Percentiles rank a stretch among this genome's conserved stretches.
Evolutionary conservation across 2,113 vertebrate genomes (phyloP).

Genomic region (Microcebus griseorufus): DNA sequence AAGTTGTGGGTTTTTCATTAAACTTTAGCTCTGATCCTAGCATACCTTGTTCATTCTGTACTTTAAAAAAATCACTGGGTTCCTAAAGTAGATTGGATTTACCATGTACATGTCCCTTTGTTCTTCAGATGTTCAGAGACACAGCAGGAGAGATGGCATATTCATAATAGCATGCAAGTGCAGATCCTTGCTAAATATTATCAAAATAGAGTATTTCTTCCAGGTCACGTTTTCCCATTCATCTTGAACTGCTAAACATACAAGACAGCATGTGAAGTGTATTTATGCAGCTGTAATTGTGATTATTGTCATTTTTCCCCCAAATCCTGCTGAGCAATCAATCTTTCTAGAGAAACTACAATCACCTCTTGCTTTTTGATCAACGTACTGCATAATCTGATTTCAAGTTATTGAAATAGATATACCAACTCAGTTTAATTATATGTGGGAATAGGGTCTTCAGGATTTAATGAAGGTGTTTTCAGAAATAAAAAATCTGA

Average conservation of each 20-base stretch:
- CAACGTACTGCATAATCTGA: slow-evolving; percentile 61
- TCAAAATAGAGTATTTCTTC: not conserved
- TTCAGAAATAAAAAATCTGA: slow-evolving; percentile 55
- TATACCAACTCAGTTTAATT: slow-evolving; percentile 5
- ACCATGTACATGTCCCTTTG: not conserved
- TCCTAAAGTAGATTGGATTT: not conserved
- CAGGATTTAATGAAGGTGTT: slow-evolving; percentile 28
- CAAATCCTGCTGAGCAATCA: slow-evolving; percentile 45
- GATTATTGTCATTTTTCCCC: slow-evolving; percentile 41
- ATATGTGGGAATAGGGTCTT: not conserved
- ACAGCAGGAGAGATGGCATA: not conserved
- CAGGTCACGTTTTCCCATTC: not conserved
- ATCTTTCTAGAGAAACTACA: slow-evolving; percentile 63
- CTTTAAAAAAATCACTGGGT: not conserved
- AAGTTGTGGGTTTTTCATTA: not conserved
- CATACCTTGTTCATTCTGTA: not conserved
- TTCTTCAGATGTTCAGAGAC: not conserved
- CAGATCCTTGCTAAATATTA: slow-evolving; percentile 22
- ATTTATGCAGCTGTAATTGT: slow-evolving; percentile 56
- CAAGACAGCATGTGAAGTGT: not conserved
- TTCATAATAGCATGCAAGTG: not conserved
- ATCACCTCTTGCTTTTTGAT: slow-evolving; percentile 48
- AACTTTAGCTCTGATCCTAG: not conserved
- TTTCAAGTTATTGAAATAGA: slow-evolving; percentile 63
- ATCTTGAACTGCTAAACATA: slow-evolving; percentile 57